These are phyloP conservation scores for Morinoia aosen DNA, from an alignment of 2,888 invertebrate genomes.

Conservation along the genomic window DNA sequence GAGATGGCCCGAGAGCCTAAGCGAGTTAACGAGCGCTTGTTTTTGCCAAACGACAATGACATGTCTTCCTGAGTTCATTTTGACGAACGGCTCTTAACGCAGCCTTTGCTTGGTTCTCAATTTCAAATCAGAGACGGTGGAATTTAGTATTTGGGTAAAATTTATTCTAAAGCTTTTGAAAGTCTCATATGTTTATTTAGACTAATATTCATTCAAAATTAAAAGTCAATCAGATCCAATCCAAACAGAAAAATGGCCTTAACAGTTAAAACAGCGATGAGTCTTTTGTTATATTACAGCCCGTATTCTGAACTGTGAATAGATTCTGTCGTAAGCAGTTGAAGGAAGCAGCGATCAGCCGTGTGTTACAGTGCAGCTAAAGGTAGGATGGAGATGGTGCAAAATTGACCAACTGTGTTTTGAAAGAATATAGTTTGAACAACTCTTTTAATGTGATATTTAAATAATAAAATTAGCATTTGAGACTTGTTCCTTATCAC, in stretches of 20 bases:
- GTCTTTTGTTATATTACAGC: too few relatives aligned
- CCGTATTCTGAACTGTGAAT: too few relatives aligned
- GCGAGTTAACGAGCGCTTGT: not conserved
- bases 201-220: not conserved
- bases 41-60: not conserved
- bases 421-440: not conserved
- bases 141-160: not conserved
- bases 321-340: not conserved
- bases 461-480: not conserved
- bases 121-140: not conserved
- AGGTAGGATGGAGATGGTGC: not conserved
- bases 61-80: not conserved
- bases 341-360: not conserved
- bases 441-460: not conserved
- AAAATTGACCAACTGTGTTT: not conserved
- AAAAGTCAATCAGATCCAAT: not conserved
- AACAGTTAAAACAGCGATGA: not conserved
- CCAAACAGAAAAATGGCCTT: not conserved
- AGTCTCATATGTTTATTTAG: not conserved
- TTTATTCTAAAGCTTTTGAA: not conserved
- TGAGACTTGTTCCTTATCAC: not conserved
- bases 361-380: too few relatives aligned
- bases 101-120: not conserved
- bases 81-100: not conserved
- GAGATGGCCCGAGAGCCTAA: not conserved